Conservation (phyloP, 2,888 invertebrate species). For the Sinopyrophorus schimmeli region DNA sequence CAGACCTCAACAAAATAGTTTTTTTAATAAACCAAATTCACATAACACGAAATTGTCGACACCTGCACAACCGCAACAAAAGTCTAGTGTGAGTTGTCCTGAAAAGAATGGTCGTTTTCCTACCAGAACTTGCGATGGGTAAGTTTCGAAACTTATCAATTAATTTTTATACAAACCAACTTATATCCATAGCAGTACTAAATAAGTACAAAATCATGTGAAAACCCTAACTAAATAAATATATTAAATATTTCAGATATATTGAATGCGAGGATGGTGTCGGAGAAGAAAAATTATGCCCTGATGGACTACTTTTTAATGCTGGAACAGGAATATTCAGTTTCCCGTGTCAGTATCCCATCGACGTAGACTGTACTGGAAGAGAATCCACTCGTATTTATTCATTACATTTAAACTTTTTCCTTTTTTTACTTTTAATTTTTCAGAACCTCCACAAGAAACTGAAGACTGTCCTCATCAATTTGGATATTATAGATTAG, state of each 20-base stretch:
- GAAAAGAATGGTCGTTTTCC: constrained; percentile 72
- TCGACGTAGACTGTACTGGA: constrained; percentile 76
- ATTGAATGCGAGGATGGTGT: constrained; percentile 69
- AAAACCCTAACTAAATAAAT: too few relatives aligned
- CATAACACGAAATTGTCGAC: constrained; percentile 5
- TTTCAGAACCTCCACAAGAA: constrained; percentile 68
- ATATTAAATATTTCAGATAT: constrained; percentile 52
- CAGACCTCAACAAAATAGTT: constrained; percentile 11
- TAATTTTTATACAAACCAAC: too few relatives aligned
- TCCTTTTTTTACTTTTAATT: not conserved
- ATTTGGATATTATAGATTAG: constrained; percentile 78
- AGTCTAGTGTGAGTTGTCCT: constrained; percentile 57
- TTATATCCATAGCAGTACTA: too few relatives aligned
- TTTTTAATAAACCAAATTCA: constrained; percentile 5
- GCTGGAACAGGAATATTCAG: constrained; percentile 66
- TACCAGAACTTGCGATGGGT: constrained; percentile 71
- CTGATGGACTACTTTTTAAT: constrained; percentile 81
- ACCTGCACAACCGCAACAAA: constrained; percentile 7
- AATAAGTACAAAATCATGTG: too few relatives aligned
- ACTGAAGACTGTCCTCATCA: constrained; percentile 82
- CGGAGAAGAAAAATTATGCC: constrained; percentile 74
- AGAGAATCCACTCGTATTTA: constrained; percentile 70
- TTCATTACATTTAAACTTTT: not conserved
- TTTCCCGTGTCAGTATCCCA: constrained; percentile 84
- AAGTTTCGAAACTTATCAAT: constrained; percentile 20